phyloP scores from a whole-genome alignment of 2,113 vertebrate genomes.

The Toxostoma redivivum region DNA sequence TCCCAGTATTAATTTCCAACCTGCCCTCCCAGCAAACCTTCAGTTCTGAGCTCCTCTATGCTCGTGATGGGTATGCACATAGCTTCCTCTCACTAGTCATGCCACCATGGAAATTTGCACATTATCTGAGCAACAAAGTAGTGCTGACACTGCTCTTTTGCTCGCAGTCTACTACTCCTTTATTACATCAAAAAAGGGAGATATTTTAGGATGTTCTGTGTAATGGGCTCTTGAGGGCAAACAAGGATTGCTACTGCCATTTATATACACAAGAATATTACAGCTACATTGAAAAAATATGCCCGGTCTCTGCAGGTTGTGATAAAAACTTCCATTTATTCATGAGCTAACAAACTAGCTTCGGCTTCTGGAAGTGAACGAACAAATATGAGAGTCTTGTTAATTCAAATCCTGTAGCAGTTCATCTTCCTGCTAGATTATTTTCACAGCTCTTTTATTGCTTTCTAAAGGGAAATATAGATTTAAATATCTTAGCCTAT shows the following conservation, averaged over 20 bases:
- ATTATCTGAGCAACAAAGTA: neutral
- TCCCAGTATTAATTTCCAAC: neutral
- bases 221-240: neutral
- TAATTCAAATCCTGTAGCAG: neutral
- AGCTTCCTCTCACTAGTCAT: neutral
- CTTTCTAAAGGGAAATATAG: neutral
- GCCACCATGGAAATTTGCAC: neutral
- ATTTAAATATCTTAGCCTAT: neutral
- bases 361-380: neutral
- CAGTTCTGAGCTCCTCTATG: neutral
- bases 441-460: neutral
- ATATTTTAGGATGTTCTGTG: neutral
- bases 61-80: accelerated
- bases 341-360: neutral
- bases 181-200: neutral
- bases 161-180: neutral
- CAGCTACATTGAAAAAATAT: neutral
- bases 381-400: neutral
- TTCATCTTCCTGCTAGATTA: neutral
- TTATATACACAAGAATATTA: neutral
- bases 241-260: neutral
- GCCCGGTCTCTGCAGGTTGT: neutral
- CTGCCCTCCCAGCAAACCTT: neutral
- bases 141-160: neutral
- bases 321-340: neutral